Evolutionary conservation across 1,140 invertebrate species (phyloP).

Genomic region (Triops longicaudatus): DNA sequence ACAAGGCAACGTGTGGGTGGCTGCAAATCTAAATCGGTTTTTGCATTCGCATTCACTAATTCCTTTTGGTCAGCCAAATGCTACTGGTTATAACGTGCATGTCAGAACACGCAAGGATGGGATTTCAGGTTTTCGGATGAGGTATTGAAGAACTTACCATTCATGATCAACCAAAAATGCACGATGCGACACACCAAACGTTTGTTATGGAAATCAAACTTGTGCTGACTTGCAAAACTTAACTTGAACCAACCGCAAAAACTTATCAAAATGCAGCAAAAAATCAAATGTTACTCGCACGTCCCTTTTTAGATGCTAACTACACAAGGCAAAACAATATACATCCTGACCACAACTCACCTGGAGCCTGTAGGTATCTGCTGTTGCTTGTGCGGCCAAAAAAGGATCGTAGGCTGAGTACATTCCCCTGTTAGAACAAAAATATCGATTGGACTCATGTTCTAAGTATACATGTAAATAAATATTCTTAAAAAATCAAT

Average conservation of each 20-base stretch:
- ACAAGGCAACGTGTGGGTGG: not conserved
- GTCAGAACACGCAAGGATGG: not conserved
- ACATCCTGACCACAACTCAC: constrained; percentile 47
- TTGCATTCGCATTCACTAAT: not conserved
- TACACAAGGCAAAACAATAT: not conserved
- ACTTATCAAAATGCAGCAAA: constrained; percentile 5
- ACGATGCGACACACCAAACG: constrained; percentile 18
- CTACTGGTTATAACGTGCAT: not conserved
- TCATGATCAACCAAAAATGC: not conserved
- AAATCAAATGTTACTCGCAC: not conserved
- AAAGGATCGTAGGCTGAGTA: constrained; percentile 72
- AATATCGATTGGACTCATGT: not conserved
- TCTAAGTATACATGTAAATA: no score
- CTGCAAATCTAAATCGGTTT: not conserved
- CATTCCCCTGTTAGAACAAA: not conserved
- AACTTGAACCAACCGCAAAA: not conserved
- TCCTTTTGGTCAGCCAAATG: not conserved
- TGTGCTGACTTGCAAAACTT: constrained; percentile 21
- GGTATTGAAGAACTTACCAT: not conserved
- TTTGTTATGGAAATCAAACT: constrained; percentile 16
- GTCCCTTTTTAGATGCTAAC: not conserved
- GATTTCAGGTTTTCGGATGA: not conserved
- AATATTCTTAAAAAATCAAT: not conserved
- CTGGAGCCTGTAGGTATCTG: constrained; percentile 76
- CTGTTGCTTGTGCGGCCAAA: constrained; percentile 71